Percentiles rank a stretch among this genome's conserved stretches.
Evolutionary conservation across 2,888 invertebrate species (phyloP).

Genomic region (Cerceris ruficornis): DNA sequence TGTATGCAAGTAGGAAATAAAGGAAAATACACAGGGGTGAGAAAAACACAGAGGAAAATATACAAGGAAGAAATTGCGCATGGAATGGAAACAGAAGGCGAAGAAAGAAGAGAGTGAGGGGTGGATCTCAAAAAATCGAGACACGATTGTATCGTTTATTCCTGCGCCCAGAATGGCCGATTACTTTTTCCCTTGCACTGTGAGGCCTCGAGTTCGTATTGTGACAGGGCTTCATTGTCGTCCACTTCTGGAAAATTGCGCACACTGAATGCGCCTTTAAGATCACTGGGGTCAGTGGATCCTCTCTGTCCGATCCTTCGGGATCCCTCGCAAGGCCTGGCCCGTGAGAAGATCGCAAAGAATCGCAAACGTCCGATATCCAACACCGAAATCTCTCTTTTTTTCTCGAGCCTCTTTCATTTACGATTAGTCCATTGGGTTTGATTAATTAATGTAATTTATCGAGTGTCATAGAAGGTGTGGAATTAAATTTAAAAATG

Average conservation of each 20-base stretch:
- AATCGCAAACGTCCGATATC: slow-evolving; percentile 35
- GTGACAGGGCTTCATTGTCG: slow-evolving; percentile 76
- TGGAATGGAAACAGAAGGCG: background rate
- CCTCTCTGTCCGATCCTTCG: slow-evolving; percentile 46
- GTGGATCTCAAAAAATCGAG: slow-evolving; percentile 57
- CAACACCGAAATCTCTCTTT: slow-evolving; percentile 27
- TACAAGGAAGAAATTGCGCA: background rate
- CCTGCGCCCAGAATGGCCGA: slow-evolving; percentile 66
- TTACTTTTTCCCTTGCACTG: slow-evolving; percentile 65
- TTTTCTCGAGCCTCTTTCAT: slow-evolving; percentile 13
- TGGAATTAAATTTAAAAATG: background rate
- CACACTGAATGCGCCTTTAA: slow-evolving; percentile 65
- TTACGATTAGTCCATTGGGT: slow-evolving; percentile 1
- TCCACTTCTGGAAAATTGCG: slow-evolving; percentile 77
- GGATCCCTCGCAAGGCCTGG: slow-evolving; percentile 39
- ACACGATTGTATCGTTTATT: slow-evolving; percentile 77
- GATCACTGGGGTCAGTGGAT: slow-evolving; percentile 63
- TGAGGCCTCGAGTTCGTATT: slow-evolving; percentile 67
- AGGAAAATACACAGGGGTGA: background rate
- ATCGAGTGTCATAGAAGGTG: background rate
- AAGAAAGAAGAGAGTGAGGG: slow-evolving; percentile 1
- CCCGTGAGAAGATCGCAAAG: slow-evolving; percentile 43
- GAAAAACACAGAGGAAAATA: background rate
- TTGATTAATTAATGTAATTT: background rate
- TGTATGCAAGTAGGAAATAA: background rate